Percentiles rank a stretch among this genome's conserved stretches.
phyloP scores from a whole-genome alignment of 1,140 invertebrate genomes.

The Campoletis sonorensis region DNA sequence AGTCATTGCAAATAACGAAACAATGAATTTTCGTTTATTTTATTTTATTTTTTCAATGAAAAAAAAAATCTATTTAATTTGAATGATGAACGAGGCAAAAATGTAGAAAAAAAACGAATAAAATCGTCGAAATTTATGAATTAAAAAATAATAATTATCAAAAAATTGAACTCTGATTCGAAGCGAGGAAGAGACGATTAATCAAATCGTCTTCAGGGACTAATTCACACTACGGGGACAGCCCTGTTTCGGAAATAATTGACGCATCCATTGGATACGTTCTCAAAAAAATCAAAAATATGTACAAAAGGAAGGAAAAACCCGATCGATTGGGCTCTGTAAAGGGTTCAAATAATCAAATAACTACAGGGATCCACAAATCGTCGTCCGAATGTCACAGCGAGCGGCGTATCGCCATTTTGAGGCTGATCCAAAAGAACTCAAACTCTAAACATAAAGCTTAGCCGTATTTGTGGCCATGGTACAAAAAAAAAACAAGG shows the following conservation, averaged over 20 bases:
- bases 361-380: neutral
- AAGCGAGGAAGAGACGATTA: neutral
- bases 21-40: neutral
- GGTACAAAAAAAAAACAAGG: neutral
- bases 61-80: too few species aligned
- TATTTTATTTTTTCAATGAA: neutral
- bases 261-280: neutral
- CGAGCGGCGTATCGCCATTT: neutral
- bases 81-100: too few species aligned
- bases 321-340: neutral
- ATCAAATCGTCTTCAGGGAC: neutral
- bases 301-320: neutral
- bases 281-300: too few species aligned
- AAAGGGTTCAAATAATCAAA: neutral
- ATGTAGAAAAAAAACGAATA: too few species aligned
- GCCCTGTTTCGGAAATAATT: neutral
- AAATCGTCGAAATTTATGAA: too few species aligned
- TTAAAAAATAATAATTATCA: too few species aligned
- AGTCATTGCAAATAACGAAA: neutral
- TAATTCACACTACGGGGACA: slow-evolving; percentile 1
- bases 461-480: neutral
- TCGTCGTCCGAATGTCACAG: neutral
- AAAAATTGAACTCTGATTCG: too few species aligned
- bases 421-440: neutral
- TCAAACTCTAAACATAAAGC: slow-evolving; percentile 9